phyloP scores from a whole-genome alignment of 2,113 vertebrate species.

The Aptenodytes patagonicus region DNA sequence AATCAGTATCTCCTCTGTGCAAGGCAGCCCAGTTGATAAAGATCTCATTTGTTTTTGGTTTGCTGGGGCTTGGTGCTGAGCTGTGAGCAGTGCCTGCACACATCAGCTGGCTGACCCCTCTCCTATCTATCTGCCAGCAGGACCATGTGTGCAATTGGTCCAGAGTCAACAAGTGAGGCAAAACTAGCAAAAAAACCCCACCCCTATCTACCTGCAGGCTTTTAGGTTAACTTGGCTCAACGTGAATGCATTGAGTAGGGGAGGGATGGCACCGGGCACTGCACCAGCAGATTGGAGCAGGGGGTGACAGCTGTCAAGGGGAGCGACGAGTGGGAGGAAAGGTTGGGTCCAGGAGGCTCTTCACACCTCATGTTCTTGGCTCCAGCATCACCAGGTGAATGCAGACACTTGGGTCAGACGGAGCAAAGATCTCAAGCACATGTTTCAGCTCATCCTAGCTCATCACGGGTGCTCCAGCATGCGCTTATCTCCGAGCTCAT shows the following conservation, averaged over 20 bases:
- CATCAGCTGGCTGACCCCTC: not conserved
- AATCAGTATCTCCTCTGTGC: not conserved
- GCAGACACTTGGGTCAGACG: not conserved
- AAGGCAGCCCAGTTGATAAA: not conserved
- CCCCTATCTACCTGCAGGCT: not conserved
- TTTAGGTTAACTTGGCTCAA: not conserved
- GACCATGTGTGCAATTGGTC: rapidly evolving
- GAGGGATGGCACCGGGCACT: not conserved
- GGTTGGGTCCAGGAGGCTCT: not conserved
- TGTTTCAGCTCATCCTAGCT: not conserved
- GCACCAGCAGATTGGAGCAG: not conserved
- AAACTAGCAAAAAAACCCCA: not conserved
- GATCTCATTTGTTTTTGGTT: not conserved
- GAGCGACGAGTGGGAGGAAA: not conserved
- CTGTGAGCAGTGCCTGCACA: not conserved
- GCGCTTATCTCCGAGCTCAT: not conserved
- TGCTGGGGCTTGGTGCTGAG: not conserved
- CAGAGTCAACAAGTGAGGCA: not conserved
- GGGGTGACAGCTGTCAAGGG: not conserved
- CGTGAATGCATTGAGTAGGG: not conserved
- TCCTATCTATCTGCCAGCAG: not conserved
- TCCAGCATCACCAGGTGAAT: not conserved
- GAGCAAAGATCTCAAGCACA: not conserved
- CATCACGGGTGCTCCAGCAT: rapidly evolving
- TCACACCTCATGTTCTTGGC: not conserved